Evolutionary conservation across 2,888 invertebrate species (phyloP).

Genomic region (Caenorhabditis parvicauda): DNA sequence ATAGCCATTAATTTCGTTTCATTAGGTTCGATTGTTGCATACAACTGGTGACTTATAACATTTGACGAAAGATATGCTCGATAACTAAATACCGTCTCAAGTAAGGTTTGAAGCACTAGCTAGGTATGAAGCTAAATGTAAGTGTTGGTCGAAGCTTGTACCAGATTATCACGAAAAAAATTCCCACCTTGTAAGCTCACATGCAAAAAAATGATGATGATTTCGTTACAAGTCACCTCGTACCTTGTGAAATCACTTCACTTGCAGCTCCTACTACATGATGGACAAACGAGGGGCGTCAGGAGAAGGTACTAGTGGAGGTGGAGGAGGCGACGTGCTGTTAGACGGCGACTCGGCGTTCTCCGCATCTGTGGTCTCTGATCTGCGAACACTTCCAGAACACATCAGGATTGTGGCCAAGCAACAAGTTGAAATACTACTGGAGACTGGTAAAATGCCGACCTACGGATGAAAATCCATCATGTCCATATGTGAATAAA

Average conservation of each 20-base stretch:
- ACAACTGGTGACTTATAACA: no score
- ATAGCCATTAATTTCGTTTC: no score
- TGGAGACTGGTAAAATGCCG: conserved; percentile 21
- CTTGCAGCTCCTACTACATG: conserved; percentile 16
- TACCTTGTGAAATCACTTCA: background rate
- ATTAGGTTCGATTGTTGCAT: no score
- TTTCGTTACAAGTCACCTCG: no score
- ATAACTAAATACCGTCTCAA: no score
- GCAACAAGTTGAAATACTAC: conserved; percentile 43
- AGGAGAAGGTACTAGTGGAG: background rate
- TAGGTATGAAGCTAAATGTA: no score
- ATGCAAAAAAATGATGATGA: no score
- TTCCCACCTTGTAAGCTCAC: no score
- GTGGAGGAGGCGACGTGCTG: conserved; percentile 25
- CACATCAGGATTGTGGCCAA: conserved; percentile 38
- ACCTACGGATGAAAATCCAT: background rate
- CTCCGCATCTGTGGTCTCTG: conserved; percentile 51
- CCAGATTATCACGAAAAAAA: no score
- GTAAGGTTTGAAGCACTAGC: no score
- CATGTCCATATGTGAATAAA: background rate
- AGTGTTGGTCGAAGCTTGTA: no score
- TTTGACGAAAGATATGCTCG: no score
- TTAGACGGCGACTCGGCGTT: conserved; percentile 56
- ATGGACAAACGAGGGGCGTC: conserved; percentile 13
- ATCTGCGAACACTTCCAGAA: conserved; percentile 45